A percentile compares a stretch with the other conserved stretches of the same genome.
Conservation (phyloP, 2,113 vertebrate genomes). For the Mustela nigripes region DNA sequence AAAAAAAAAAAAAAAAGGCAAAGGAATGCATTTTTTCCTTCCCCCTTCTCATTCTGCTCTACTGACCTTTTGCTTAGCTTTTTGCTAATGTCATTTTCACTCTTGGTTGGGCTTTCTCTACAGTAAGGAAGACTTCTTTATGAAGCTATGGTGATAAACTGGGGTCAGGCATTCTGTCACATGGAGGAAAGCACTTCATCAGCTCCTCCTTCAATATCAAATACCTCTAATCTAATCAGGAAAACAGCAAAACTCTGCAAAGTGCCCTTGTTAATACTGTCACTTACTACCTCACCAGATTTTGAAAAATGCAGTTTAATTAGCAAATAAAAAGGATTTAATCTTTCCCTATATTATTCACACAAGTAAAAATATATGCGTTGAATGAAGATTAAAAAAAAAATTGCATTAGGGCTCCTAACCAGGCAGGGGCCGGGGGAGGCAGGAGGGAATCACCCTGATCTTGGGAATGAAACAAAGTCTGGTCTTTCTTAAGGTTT, state of each 20-base stretch:
- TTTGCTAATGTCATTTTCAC: constrained; percentile 89
- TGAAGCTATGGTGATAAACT: constrained; percentile 86
- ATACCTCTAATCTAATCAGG: constrained; percentile 86
- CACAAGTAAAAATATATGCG: constrained; percentile 76
- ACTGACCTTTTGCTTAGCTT: constrained; percentile 87
- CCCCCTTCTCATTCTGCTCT: constrained; percentile 78
- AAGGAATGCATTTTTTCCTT: constrained; percentile 36
- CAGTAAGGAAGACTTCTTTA: constrained; percentile 86
- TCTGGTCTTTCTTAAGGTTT: background rate
- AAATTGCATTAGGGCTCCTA: constrained; percentile 69
- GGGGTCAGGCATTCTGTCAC: constrained; percentile 82
- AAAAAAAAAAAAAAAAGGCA: constrained; percentile 12
- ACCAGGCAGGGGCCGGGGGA: constrained; percentile 55
- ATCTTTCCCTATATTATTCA: constrained; percentile 81
- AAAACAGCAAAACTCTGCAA: constrained; percentile 85
- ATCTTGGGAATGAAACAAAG: background rate
- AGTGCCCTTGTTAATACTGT: constrained; percentile 86
- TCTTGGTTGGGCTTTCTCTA: constrained; percentile 86
- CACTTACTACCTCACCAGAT: constrained; percentile 82
- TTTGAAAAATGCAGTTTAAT: constrained; percentile 88
- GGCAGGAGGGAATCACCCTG: constrained; percentile 23
- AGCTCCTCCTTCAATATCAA: constrained; percentile 83
- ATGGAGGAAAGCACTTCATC: constrained; percentile 85
- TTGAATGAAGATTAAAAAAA: constrained; percentile 85
- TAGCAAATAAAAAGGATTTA: constrained; percentile 85